Evolutionary conservation across 1,140 invertebrate species (phyloP).

Genomic region (Capitella teleta): DNA sequence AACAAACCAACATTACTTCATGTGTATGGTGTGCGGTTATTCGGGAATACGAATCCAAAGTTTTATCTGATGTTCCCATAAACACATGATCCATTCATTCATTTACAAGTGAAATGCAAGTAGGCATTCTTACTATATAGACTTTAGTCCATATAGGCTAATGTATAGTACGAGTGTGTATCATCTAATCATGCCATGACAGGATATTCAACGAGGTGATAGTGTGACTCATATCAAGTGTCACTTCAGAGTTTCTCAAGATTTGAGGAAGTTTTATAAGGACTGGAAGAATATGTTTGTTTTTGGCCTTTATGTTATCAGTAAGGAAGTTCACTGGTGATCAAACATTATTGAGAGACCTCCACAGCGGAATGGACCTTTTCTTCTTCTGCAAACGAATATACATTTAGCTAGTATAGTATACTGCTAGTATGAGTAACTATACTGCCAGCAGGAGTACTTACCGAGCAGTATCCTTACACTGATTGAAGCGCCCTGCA

Average conservation of each 20-base stretch:
- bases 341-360: background rate
- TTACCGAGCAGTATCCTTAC: slow-evolving; percentile 1
- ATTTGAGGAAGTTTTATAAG: background rate
- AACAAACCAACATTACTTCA: background rate
- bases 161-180: too few species aligned
- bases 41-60: too few species aligned
- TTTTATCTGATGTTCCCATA: too few species aligned
- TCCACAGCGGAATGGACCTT: background rate
- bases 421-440: background rate
- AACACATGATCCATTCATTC: too few species aligned
- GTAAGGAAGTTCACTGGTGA: background rate
- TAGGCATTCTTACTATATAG: too few species aligned
- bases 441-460: background rate
- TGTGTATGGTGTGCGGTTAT: background rate
- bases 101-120: too few species aligned
- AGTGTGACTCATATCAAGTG: too few species aligned
- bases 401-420: background rate
- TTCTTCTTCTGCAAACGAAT: background rate
- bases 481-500: slow-evolving; percentile 1
- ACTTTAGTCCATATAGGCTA: too few species aligned
- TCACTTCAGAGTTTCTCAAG: too few species aligned
- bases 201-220: too few species aligned
- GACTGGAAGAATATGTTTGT: background rate
- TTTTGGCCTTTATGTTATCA: background rate
- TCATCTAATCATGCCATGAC: too few species aligned